Percentiles rank a stretch among this genome's conserved stretches.
These are phyloP conservation scores for Drosophila limbata DNA, from an alignment of 2,888 invertebrate species.

Conservation along the genomic window DNA sequence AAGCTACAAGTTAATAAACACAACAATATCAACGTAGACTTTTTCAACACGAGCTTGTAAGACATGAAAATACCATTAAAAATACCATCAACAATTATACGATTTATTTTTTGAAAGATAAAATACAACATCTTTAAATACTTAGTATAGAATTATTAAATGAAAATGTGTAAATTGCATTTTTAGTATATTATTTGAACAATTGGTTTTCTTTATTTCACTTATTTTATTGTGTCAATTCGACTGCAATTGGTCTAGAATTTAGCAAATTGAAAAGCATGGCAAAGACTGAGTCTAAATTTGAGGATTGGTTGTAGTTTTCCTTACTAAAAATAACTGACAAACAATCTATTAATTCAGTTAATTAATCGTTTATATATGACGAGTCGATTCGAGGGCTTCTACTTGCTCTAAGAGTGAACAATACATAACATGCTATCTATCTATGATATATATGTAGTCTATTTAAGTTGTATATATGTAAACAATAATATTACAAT, in stretches of 20 bases:
- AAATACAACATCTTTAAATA: neutral
- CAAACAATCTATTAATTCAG: conserved; percentile 4
- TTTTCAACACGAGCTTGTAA: conserved; percentile 52
- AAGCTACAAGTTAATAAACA: conserved; percentile 37
- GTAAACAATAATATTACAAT: conserved; percentile 14
- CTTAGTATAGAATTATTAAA: conserved; percentile 21
- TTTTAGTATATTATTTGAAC: conserved; percentile 11
- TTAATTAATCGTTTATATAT: neutral
- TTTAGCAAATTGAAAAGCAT: conserved; percentile 38
- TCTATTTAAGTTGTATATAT: conserved; percentile 39
- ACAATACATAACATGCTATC: conserved; percentile 19
- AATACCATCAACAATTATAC: conserved; percentile 33
- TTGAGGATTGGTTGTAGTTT: conserved; percentile 34
- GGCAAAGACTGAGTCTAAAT: conserved; percentile 69
- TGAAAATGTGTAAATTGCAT: conserved; percentile 19
- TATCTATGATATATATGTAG: neutral
- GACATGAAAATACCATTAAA: conserved; percentile 25
- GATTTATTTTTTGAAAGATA: conserved; percentile 23
- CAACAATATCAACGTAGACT: conserved; percentile 36
- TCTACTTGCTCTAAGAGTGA: conserved; percentile 9
- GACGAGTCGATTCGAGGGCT: conserved; percentile 1
- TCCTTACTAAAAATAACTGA: conserved; percentile 9
- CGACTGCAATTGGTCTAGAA: conserved; percentile 32
- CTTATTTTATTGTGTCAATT: conserved; percentile 20
- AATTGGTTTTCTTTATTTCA: conserved; percentile 6